These are phyloP conservation scores for Sesia apiformis DNA, from an alignment of 2,888 invertebrate genomes.

Conservation along the genomic window DNA sequence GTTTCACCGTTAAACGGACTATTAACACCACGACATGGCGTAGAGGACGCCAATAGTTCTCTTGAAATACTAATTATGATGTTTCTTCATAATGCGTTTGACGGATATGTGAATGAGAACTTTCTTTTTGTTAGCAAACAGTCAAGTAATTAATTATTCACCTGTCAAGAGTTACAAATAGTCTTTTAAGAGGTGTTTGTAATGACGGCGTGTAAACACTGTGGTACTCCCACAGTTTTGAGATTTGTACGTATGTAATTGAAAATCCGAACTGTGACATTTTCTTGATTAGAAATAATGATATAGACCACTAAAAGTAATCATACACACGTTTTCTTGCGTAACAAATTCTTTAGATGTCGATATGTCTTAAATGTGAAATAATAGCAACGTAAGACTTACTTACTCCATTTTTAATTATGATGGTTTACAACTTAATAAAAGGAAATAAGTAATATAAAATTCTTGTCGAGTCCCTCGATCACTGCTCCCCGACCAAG, in stretches of 20 bases:
- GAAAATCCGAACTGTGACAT: too few species aligned
- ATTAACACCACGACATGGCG: background rate
- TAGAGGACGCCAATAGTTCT: background rate
- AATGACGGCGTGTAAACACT: constrained; percentile 12
- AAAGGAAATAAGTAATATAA: background rate
- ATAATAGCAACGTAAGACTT: too few species aligned
- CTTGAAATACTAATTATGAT: background rate
- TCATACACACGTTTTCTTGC: too few species aligned
- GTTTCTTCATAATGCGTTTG: background rate
- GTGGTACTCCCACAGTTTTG: too few species aligned
- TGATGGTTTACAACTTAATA: background rate
- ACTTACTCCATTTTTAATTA: background rate
- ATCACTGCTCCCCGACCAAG: constrained; percentile 6
- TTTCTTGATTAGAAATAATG: too few species aligned
- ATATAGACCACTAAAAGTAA: too few species aligned
- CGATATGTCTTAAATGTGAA: too few species aligned
- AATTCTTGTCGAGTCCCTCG: background rate
- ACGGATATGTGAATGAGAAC: constrained; percentile 20
- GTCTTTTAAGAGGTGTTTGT: constrained; percentile 21
- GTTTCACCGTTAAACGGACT: background rate
- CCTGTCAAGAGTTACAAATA: constrained; percentile 26
- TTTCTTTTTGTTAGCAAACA: constrained; percentile 16
- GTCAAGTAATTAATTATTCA: constrained; percentile 30
- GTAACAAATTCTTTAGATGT: too few species aligned
- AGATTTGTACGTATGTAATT: too few species aligned